Evolutionary conservation across 2,888 invertebrate genomes (phyloP), one percentile per base, ranked within the genome.

Genomic region (Eupithecia insigniata): DNA sequence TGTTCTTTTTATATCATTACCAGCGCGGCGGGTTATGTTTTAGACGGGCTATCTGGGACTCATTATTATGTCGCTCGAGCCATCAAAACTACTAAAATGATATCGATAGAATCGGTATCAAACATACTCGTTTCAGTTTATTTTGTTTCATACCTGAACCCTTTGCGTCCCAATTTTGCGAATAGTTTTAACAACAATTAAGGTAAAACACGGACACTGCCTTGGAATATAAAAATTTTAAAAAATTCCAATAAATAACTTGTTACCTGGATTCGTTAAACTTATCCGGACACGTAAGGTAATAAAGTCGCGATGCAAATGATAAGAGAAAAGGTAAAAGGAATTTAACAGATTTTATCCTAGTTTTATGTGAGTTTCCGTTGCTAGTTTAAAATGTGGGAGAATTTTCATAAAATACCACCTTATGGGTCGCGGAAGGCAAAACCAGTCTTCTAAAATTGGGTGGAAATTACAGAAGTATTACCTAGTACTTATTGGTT

Each of bases 311-410:
- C 14, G 10, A 64, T 62, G 62, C 36, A 22, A 62, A 36, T 36
- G 64, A 22, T 64, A 64, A 39, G 26, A 22, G 34, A 34, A 64
- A 34, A 26, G 26, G 46, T 22, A 34, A 36, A 34, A 64, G 26
- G 36, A 39, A 36, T 64, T 34, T 6, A 64, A 60, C 51, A 28
- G n/a, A 32, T 60, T 30, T 66, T 51, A 69, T 64, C 36, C 51
- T 18, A 22, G 36, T 36, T 32, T 32, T n/a, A 32, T 55, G 26
- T 26, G 55, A 51, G 51, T 51, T 51, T 51, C 51, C 51, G 22
- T n/a, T 14, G 55, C 26, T 55, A 14, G 12, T 55, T 55, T 55
- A n/a, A 55, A 26, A 55, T 55, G 26, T 55, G 55, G 26, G 55
- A 55, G 1, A 14, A 14, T 5, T 55, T 55, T n/a, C 4, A 22